These are phyloP conservation scores for Conus betulinus DNA, from an alignment of 1,140 invertebrate genomes.

Conservation along the genomic window DNA sequence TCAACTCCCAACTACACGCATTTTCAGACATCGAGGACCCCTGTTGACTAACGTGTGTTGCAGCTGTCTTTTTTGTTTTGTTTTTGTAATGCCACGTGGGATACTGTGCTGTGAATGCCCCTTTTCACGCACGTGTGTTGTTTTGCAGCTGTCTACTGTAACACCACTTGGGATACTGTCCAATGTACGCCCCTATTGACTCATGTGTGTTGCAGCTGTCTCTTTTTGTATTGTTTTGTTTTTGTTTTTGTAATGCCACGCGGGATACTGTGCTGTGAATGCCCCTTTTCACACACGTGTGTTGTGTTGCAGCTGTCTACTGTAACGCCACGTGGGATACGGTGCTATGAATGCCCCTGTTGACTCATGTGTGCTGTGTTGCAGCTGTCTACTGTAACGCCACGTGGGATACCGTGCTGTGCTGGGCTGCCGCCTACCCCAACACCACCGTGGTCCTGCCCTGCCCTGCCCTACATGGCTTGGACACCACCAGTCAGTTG, in stretches of 20 bases:
- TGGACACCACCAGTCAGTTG: slow-evolving; percentile 59
- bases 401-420: slow-evolving; percentile 64
- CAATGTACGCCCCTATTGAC: too few relatives aligned
- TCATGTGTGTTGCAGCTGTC: slow-evolving; percentile 26
- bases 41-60: too few relatives aligned
- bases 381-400: slow-evolving; percentile 59
- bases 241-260: slow-evolving; percentile 61
- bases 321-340: slow-evolving; percentile 67
- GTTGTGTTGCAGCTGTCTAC: slow-evolving; percentile 45
- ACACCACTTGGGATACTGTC: too few relatives aligned
- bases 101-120: too few relatives aligned
- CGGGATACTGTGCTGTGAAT: slow-evolving; percentile 34
- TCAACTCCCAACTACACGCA: too few relatives aligned
- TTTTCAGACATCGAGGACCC: too few relatives aligned
- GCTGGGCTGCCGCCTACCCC: slow-evolving; percentile 59
- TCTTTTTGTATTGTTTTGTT: too few relatives aligned
- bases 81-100: too few relatives aligned
- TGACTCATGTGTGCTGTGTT: slow-evolving; percentile 7
- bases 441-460: slow-evolving; percentile 52
- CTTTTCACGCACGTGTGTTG: too few relatives aligned
- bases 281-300: too few relatives aligned
- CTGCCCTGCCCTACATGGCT: slow-evolving; percentile 56
- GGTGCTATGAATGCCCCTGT: slow-evolving; percentile 48
- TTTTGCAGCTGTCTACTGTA: too few relatives aligned
- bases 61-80: too few relatives aligned